These are phyloP conservation scores for Papio anubis DNA, from an alignment of 2,113 vertebrate genomes.

Conservation along the genomic window DNA sequence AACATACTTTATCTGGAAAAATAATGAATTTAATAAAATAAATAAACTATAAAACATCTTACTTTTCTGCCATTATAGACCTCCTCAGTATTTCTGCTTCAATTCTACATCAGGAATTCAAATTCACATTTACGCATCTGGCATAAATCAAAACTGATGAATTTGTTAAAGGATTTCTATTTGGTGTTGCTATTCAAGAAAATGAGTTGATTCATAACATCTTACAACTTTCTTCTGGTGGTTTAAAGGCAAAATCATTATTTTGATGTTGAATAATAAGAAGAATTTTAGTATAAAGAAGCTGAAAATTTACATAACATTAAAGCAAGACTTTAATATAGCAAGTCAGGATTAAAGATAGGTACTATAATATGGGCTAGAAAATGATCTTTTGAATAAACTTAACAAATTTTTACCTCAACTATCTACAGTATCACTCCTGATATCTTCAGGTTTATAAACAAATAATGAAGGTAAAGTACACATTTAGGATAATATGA, in stretches of 20 bases:
- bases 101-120: not conserved
- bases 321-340: conserved; percentile 12
- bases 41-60: not conserved
- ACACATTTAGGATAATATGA: not conserved
- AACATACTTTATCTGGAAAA: conserved; percentile 1
- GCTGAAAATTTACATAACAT: not conserved
- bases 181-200: not conserved
- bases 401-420: not conserved
- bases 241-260: not conserved
- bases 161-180: not conserved
- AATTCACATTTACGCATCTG: not conserved
- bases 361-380: not conserved
- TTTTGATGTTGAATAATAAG: not conserved
- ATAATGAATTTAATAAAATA: conserved; percentile 54
- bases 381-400: not conserved
- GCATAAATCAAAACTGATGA: conserved; percentile 20
- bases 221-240: not conserved
- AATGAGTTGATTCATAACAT: not conserved
- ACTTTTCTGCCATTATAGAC: not conserved
- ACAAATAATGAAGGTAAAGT: not conserved
- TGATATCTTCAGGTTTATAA: not conserved
- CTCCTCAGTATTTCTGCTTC: not conserved
- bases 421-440: not conserved
- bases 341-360: not conserved
- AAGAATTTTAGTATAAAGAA: not conserved